These are phyloP conservation scores for Gymnosoma rotundatum DNA, from an alignment of 2,888 invertebrate genomes.

Conservation along the genomic window DNA sequence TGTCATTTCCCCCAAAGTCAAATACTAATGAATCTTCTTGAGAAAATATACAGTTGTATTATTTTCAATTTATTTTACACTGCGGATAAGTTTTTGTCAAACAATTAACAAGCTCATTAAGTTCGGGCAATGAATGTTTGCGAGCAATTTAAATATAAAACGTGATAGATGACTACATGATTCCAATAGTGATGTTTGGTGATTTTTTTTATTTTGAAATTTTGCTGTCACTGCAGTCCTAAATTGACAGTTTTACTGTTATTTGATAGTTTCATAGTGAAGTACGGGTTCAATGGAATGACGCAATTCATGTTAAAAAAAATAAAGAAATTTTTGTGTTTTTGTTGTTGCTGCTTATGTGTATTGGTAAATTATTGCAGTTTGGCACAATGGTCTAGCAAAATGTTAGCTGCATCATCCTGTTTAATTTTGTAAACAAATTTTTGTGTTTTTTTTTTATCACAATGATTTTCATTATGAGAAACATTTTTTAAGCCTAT, in stretches of 20 bases:
- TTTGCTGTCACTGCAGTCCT: neutral
- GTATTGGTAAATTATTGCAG: slow-evolving; percentile 21
- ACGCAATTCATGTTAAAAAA: neutral
- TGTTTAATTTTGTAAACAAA: neutral
- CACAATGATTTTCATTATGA: too few relatives aligned
- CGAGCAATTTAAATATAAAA: slow-evolving; percentile 5
- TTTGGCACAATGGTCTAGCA: neutral
- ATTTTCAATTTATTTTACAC: slow-evolving; percentile 37
- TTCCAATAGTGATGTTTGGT: neutral
- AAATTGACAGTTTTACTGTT: neutral
- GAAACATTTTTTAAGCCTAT: too few relatives aligned
- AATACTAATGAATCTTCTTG: slow-evolving; percentile 11
- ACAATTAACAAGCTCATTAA: slow-evolving; percentile 57
- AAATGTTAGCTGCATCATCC: too few relatives aligned
- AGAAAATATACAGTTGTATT: slow-evolving; percentile 28
- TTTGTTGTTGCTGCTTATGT: slow-evolving; percentile 4
- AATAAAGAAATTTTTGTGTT: neutral
- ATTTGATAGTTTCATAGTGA: slow-evolving; percentile 20
- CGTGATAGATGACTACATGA: neutral
- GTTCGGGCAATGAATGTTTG: slow-evolving; percentile 34
- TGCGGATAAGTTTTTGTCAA: slow-evolving; percentile 43
- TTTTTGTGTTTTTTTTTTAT: too few relatives aligned
- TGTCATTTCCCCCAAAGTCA: slow-evolving; percentile 7
- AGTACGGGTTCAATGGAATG: neutral
- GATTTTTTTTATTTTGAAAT: slow-evolving; percentile 10